Conservation (phyloP, 2,888 invertebrate species). For the Papilio elwesi region DNA sequence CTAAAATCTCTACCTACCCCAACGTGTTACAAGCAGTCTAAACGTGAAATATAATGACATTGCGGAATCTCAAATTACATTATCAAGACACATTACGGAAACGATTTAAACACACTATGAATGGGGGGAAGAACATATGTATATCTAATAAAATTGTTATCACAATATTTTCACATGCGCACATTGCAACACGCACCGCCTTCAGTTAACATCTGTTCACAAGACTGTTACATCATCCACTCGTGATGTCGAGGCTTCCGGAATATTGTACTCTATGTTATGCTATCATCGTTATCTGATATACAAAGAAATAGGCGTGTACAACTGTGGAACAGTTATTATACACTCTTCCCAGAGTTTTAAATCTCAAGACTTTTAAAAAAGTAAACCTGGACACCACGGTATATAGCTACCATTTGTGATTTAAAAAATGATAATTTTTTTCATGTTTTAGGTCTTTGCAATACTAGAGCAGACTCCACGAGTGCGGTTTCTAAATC, state of each 20-base stretch:
- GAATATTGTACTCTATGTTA: conserved; percentile 26
- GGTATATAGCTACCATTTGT: not conserved
- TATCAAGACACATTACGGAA: not conserved
- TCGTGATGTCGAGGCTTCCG: conserved; percentile 33
- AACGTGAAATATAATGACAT: not conserved
- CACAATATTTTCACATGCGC: conserved; percentile 29
- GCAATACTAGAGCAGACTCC: conserved; percentile 94
- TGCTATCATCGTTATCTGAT: not conserved
- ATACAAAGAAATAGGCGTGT: not conserved
- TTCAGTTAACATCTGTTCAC: conserved; percentile 37
- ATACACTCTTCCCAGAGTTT: not conserved
- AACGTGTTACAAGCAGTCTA: no score
- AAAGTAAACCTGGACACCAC: not conserved
- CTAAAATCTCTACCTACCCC: no score
- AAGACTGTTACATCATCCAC: conserved; percentile 34
- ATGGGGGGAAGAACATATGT: not conserved
- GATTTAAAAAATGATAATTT: conserved; percentile 35
- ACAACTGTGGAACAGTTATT: no score
- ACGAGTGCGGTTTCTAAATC: conserved; percentile 93
- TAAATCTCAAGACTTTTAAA: not conserved
- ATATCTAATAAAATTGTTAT: conserved; percentile 26
- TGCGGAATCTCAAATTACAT: no score
- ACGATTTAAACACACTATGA: not conserved
- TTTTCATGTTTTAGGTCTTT: conserved; percentile 86
- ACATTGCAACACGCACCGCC: conserved; percentile 7